A percentile compares a stretch with the other conserved stretches of the same genome.
Evolutionary conservation across 2,888 invertebrate genomes (phyloP).

Genomic region (Heteromyza rotundicornis): DNA sequence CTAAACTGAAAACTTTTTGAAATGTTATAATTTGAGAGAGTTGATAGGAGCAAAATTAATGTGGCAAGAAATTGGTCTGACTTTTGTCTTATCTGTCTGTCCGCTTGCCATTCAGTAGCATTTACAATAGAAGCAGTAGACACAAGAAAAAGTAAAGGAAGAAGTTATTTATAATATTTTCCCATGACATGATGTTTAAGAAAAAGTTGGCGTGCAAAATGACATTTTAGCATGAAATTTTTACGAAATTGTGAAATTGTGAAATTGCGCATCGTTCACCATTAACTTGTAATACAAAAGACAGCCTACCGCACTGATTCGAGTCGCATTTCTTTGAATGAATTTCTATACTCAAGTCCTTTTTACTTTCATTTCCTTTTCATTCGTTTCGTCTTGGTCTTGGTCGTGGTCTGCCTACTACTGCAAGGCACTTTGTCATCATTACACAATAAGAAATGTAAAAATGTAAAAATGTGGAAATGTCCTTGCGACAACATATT

Average conservation of each 20-base stretch:
- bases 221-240: conserved; percentile 5
- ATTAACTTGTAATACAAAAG: not conserved
- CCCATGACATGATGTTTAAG: too few relatives aligned
- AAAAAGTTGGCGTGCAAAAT: not conserved
- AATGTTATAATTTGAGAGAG: too few relatives aligned
- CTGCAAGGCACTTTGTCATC: conserved; percentile 2
- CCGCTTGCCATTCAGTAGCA: too few relatives aligned
- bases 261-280: conserved; percentile 1
- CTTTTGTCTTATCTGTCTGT: too few relatives aligned
- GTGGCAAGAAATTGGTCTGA: not conserved
- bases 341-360: too few relatives aligned
- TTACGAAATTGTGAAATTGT: too few relatives aligned
- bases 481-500: conserved; percentile 46
- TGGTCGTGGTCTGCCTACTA: not conserved
- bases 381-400: not conserved
- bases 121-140: too few relatives aligned
- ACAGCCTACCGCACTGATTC: not conserved
- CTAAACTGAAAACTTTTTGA: too few relatives aligned
- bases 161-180: too few relatives aligned
- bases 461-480: not conserved
- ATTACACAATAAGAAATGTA: not conserved
- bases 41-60: too few relatives aligned
- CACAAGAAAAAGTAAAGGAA: too few relatives aligned
- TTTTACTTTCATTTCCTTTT: not conserved
- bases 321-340: too few relatives aligned